A percentile compares a stretch with the other conserved stretches of the same genome.
Evolutionary conservation across 2,113 vertebrate genomes (phyloP).

Genomic region (Harpagus bidentatus): DNA sequence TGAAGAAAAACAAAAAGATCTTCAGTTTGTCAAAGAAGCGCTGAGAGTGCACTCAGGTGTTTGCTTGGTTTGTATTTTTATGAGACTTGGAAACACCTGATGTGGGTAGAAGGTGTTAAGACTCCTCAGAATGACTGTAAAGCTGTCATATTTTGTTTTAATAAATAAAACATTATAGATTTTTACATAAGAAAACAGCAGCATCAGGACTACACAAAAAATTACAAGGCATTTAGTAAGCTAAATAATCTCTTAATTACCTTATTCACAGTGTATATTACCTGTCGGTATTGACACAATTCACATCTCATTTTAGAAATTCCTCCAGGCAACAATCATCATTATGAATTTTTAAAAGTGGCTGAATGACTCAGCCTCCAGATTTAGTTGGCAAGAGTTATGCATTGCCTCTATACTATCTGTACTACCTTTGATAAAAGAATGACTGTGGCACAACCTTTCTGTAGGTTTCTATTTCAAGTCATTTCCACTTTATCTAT

Average conservation of each 20-base stretch:
- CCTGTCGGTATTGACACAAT: not conserved
- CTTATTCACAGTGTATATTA: not conserved
- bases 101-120: not conserved
- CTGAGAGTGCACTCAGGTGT: rapidly evolving
- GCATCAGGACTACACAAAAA: not conserved
- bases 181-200: not conserved
- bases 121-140: not conserved
- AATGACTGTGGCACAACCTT: not conserved
- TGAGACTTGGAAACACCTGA: not conserved
- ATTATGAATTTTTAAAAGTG: not conserved
- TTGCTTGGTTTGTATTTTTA: not conserved
- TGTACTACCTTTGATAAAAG: not conserved
- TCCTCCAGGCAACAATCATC: not conserved
- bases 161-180: not conserved
- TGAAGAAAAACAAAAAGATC: no score
- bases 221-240: not conserved
- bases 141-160: not conserved
- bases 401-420: not conserved
- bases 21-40: not conserved
- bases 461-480: not conserved
- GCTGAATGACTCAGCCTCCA: not conserved
- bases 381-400: not conserved
- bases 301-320: not conserved
- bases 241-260: not conserved
- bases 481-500: not conserved